phyloP scores from a whole-genome alignment of 2,888 invertebrate genomes.

The Ichneumon xanthorius region DNA sequence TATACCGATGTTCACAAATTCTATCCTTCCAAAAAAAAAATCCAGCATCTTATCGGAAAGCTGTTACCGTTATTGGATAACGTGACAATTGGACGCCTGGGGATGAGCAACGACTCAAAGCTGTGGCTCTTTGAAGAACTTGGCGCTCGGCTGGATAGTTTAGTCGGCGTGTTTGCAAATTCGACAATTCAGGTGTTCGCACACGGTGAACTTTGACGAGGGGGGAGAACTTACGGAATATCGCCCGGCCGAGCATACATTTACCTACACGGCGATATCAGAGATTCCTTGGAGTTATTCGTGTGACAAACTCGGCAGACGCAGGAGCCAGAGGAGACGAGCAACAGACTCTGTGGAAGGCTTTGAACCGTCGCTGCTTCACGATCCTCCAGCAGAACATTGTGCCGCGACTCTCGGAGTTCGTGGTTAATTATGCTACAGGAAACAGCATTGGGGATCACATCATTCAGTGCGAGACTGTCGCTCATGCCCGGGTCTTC shows the following conservation, averaged over 20 bases:
- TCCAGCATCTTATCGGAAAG: no score
- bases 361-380: constrained; percentile 72
- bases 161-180: neutral
- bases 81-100: neutral
- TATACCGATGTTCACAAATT: neutral
- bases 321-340: constrained; percentile 86
- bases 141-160: no score
- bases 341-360: constrained; percentile 69
- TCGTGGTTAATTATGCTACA: constrained; percentile 75
- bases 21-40: no score
- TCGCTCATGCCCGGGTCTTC: constrained; percentile 15
- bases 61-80: neutral
- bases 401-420: constrained; percentile 75
- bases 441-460: constrained; percentile 24
- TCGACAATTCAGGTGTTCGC: neutral
- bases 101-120: neutral
- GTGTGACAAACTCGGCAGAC: constrained; percentile 89
- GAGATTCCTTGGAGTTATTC: constrained; percentile 84
- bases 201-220: neutral
- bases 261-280: constrained; percentile 88
- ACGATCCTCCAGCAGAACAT: constrained; percentile 59
- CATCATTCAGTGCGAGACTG: constrained; percentile 13
- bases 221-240: neutral
- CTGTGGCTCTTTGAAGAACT: neutral
- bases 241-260: constrained; percentile 53